These are phyloP conservation scores for Microcebus lehilahytsara DNA, from an alignment of 2,113 vertebrate species.

Conservation along the genomic window DNA sequence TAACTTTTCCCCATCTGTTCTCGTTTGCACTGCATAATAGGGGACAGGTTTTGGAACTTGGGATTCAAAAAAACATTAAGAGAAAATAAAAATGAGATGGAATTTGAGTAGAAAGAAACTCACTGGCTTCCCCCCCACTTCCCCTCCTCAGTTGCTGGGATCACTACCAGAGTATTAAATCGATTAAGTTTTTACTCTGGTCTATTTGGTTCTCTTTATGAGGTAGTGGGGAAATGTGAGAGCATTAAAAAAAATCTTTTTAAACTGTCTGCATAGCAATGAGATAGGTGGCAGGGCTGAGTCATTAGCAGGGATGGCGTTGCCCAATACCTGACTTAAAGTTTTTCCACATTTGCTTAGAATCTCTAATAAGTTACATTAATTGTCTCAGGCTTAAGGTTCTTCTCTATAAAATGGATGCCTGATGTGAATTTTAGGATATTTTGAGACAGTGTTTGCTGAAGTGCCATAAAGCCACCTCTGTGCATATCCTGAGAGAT, in stretches of 20 bases:
- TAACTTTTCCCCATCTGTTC: conserved; percentile 82
- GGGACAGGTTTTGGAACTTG: conserved; percentile 80
- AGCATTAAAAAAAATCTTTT: conserved; percentile 44
- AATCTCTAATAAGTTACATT: conserved; percentile 33
- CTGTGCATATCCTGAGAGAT: background rate
- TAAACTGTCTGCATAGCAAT: background rate
- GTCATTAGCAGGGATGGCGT: background rate
- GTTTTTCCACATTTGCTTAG: conserved; percentile 28
- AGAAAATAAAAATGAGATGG: conserved; percentile 81
- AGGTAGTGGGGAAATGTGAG: background rate
- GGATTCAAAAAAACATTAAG: conserved; percentile 78
- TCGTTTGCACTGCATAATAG: conserved; percentile 82
- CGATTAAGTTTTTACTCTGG: conserved; percentile 42
- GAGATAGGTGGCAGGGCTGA: background rate
- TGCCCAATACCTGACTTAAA: background rate
- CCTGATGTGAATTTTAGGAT: conserved; percentile 43
- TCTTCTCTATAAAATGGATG: background rate
- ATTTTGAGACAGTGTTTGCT: background rate
- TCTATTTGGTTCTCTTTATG: conserved; percentile 49
- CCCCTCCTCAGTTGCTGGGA: conserved; percentile 49
- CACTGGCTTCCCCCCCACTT: conserved; percentile 14
- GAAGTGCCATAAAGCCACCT: background rate
- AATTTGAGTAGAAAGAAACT: conserved; percentile 75
- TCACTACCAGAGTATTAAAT: conserved; percentile 77
- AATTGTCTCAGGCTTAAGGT: conserved; percentile 1